Evolutionary conservation across 2,888 invertebrate species (phyloP).

Genomic region (Poecilus cupreus): DNA sequence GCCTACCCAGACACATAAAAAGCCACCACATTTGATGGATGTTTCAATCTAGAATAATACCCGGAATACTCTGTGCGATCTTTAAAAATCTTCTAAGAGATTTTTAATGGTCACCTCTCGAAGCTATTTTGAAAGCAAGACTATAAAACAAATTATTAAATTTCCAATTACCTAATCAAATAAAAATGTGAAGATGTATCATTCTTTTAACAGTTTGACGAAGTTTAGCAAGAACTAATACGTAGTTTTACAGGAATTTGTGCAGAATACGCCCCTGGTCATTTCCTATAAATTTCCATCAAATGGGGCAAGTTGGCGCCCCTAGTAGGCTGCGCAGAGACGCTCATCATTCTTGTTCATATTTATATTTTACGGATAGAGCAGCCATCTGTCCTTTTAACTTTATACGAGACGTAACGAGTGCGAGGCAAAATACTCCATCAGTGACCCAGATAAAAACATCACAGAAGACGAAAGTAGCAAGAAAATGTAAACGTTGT

Average conservation of each 20-base stretch:
- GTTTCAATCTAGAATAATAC: no score
- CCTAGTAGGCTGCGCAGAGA: not conserved
- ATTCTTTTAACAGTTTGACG: no score
- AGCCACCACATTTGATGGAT: no score
- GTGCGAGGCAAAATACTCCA: slow-evolving; percentile 40
- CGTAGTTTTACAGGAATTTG: not conserved
- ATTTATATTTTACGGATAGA: slow-evolving; percentile 37
- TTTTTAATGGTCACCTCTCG: no score
- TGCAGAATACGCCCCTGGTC: not conserved
- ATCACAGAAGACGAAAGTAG: slow-evolving; percentile 33
- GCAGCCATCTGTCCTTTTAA: slow-evolving; percentile 41
- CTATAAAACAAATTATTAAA: no score
- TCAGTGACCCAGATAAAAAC: slow-evolving; percentile 35
- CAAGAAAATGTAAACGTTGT: slow-evolving; percentile 30
- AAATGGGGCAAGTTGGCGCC: not conserved
- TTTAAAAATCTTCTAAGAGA: no score
- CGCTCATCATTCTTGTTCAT: slow-evolving; percentile 25
- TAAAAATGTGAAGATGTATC: not conserved
- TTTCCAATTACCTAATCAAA: no score
- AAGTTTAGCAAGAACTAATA: no score
- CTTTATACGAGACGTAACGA: slow-evolving; percentile 31
- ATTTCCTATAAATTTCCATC: slow-evolving; percentile 21
- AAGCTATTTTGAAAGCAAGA: no score
- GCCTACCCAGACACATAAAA: no score
- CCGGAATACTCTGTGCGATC: no score